Evolutionary conservation across 2,888 invertebrate species (phyloP).

Genomic region (Maniola hyperantus): DNA sequence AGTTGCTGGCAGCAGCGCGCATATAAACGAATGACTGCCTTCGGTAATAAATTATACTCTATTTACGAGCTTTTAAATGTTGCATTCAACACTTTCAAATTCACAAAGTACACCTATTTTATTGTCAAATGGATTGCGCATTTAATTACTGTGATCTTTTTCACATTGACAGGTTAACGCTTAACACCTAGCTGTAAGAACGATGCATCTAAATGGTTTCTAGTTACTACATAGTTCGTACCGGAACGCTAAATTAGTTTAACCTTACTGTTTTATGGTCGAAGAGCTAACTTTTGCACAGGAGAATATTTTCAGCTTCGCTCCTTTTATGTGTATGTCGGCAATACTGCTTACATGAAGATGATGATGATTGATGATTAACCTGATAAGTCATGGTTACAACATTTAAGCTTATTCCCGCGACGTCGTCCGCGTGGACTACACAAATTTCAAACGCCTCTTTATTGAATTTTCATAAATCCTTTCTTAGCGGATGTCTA

Average conservation of each 20-base stretch:
- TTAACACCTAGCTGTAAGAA: background rate
- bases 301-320: too few species aligned
- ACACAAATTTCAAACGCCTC: too few species aligned
- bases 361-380: too few species aligned
- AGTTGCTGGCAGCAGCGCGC: background rate
- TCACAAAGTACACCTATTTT: background rate
- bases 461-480: too few species aligned
- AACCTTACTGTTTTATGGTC: too few species aligned
- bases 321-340: too few species aligned
- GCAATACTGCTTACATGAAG: too few species aligned
- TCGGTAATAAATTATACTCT: constrained; percentile 31
- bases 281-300: too few species aligned
- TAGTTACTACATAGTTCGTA: background rate
- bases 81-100: constrained; percentile 27
- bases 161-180: background rate
- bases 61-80: constrained; percentile 33
- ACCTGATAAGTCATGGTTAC: too few species aligned
- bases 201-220: background rate
- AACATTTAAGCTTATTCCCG: too few species aligned
- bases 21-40: background rate
- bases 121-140: background rate
- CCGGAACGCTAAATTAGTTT: background rate
- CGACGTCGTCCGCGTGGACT: too few species aligned
- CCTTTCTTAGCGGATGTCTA: too few species aligned
- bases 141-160: constrained; percentile 3